Conservation (phyloP, 92 coral and sea anemone species). For the Porites cylindrica region DNA sequence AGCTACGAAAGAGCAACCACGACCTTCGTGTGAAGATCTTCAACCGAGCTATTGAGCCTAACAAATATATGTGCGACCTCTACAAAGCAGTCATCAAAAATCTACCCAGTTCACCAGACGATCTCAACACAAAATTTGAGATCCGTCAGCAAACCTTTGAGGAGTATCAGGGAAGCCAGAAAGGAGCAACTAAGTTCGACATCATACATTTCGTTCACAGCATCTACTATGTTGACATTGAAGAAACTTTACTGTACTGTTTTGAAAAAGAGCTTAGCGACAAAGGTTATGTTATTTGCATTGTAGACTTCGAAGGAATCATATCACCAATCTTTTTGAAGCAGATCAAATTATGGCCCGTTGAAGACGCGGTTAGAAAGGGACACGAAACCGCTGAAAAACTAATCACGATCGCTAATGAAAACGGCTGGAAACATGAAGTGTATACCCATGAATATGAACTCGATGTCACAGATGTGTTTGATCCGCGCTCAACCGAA, state of each 20-base stretch:
- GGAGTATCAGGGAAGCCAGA: neutral
- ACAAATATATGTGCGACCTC: neutral
- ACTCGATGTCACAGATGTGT: slow-evolving; percentile 54
- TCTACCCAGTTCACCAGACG: neutral
- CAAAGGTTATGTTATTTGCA: neutral
- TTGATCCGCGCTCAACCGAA: slow-evolving; percentile 49
- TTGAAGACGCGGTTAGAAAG: neutral
- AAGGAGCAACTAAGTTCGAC: neutral
- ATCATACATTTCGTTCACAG: neutral
- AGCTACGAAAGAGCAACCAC: slow-evolving; percentile 5
- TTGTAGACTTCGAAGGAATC: neutral
- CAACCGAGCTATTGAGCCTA: neutral
- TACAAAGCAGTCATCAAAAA: neutral
- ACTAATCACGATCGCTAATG: slow-evolving; percentile 18
- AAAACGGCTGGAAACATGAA: slow-evolving; percentile 41
- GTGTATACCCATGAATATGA: slow-evolving; percentile 22
- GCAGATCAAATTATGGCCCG: neutral
- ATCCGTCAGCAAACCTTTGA: neutral
- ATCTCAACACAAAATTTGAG: neutral
- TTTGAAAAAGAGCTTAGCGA: neutral
- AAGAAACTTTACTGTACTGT: neutral
- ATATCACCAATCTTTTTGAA: neutral
- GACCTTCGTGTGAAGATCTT: neutral
- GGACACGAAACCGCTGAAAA: neutral
- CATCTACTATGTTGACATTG: neutral